Evolutionary conservation across 1,140 invertebrate species (phyloP).

Genomic region (Cataglyphis hispanica): DNA sequence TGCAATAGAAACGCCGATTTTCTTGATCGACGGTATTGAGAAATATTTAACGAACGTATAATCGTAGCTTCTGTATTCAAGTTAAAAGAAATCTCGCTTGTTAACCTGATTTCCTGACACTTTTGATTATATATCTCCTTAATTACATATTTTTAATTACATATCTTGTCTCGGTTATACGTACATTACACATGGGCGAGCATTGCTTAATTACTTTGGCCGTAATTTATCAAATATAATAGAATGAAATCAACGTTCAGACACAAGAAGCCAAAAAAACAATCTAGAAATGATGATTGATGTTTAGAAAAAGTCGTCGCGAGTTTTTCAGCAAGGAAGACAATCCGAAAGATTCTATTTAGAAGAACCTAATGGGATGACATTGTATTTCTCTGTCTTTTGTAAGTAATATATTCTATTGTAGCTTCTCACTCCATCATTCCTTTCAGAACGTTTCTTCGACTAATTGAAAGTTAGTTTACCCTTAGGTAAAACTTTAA

Average conservation of each 20-base stretch:
- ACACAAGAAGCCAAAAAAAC: neutral
- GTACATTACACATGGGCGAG: neutral
- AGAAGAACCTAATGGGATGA: conserved; percentile 38
- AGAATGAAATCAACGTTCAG: conserved; percentile 8
- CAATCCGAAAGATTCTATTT: conserved; percentile 51
- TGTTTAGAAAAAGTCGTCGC: conserved; percentile 38
- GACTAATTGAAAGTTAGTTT: neutral
- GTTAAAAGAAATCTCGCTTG: neutral
- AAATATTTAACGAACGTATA: conserved; percentile 6
- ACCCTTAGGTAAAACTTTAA: neutral
- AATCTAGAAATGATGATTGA: conserved; percentile 57
- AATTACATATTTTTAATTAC: conserved; percentile 1
- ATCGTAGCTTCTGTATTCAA: neutral
- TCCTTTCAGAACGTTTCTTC: conserved; percentile 1
- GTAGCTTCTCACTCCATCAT: neutral
- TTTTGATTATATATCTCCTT: neutral
- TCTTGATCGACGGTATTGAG: neutral
- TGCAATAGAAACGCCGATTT: neutral
- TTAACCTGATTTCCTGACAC: neutral
- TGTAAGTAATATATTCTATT: conserved; percentile 12
- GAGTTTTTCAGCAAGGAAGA: conserved; percentile 4
- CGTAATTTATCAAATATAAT: conserved; percentile 43
- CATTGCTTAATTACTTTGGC: conserved; percentile 12
- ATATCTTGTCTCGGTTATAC: too few species aligned
- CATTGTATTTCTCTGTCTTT: conserved; percentile 28